Conservation (phyloP, 2,797 vertebrate species). For the Oryzias dopingdopingensis region DNA sequence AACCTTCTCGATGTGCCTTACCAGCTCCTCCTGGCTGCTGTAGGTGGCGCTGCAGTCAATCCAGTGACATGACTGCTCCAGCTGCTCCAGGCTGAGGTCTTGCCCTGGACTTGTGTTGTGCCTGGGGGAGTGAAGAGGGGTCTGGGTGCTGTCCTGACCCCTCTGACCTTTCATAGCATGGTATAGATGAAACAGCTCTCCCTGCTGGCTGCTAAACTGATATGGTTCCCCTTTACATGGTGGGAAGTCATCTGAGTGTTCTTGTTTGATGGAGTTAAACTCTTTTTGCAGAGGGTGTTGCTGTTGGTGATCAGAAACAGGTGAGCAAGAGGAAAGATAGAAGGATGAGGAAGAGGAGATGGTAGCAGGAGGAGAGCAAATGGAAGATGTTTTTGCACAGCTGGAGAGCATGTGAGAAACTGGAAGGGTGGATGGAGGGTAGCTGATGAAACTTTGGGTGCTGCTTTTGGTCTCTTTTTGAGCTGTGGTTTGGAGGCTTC, state of each 20-base stretch:
- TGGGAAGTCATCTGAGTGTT: conserved; percentile 82
- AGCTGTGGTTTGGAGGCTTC: conserved; percentile 66
- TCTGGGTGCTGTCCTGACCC: conserved; percentile 53
- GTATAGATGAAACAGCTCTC: conserved; percentile 71
- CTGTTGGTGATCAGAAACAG: conserved; percentile 40
- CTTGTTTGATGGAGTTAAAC: conserved; percentile 83
- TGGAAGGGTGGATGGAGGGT: conserved; percentile 50
- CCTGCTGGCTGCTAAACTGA: conserved; percentile 69
- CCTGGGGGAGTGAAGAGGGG: conserved; percentile 45
- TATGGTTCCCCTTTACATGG: conserved; percentile 72
- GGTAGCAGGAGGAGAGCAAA: conserved; percentile 68
- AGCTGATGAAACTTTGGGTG: conserved; percentile 46
- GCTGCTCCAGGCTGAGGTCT: conserved; percentile 47
- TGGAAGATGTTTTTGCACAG: conserved; percentile 63
- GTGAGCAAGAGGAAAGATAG: conserved; percentile 41
- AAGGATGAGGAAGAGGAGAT: conserved; percentile 70
- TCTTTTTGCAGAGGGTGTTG: conserved; percentile 70
- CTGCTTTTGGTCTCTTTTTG: conserved; percentile 55
- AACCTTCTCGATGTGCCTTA: conserved; percentile 95
- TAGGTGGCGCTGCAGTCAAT: conserved; percentile 90
- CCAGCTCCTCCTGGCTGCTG: conserved; percentile 90
- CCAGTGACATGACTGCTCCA: conserved; percentile 87
- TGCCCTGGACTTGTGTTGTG: conserved; percentile 28
- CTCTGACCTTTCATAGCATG: conserved; percentile 59
- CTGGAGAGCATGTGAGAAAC: conserved; percentile 53